Base-by-base conservation (phyloP, 2,888 invertebrate species). In the Watsonalla cultraria region DNA sequence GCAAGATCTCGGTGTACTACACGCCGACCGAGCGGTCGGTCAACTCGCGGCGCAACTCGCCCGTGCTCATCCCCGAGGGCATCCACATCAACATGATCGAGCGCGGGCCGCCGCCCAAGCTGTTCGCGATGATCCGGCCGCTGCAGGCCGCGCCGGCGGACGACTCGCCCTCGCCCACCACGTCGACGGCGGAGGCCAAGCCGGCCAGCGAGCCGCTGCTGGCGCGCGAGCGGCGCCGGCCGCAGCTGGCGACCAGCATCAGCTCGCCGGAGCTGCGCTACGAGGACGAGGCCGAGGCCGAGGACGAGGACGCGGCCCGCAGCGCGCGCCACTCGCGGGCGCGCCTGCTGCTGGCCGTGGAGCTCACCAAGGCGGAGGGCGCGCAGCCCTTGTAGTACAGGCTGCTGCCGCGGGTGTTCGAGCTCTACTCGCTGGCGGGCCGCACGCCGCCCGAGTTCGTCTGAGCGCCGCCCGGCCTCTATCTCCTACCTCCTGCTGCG, bases 1-100 rank as follows among this genome's bases (percentile, higher is more conserved):
- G 95, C 81, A 93, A 92, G 76, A 87, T 93, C 69, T 95, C 95
- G 51, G 92, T 96, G 52, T 96, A 96, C 82, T 96, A 96, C 84
- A 96, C 96, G 50, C 96, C 96, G 9, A 95, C 95, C 5, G 95
- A 95, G 76, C 78, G 94, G 39, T 94, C 94, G 1, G 66, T 93
- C 60, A 81, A 89, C 58, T 92, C 90, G 64, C 78, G 87, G 47
- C 72, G 91, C 9, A 80, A 71, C 67, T 91, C 91, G 52, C 90
- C 90, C 35, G 82, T 83, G 46, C 70, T 71, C 54, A 69, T 91
- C 55, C 91, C 91, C 58, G 92, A 92, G 7, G 92, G 92, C 11
- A 92, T 95, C 60, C 94, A 94, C 78, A 93, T 94, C 57, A 94
- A 94, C 72, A 93, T 93, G 81, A 93, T 94, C 59, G 93, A 93